Evolutionary conservation across 2,113 vertebrate genomes (phyloP), one percentile per base, ranked within the genome.

Genomic region (Delphinapterus leucas): DNA sequence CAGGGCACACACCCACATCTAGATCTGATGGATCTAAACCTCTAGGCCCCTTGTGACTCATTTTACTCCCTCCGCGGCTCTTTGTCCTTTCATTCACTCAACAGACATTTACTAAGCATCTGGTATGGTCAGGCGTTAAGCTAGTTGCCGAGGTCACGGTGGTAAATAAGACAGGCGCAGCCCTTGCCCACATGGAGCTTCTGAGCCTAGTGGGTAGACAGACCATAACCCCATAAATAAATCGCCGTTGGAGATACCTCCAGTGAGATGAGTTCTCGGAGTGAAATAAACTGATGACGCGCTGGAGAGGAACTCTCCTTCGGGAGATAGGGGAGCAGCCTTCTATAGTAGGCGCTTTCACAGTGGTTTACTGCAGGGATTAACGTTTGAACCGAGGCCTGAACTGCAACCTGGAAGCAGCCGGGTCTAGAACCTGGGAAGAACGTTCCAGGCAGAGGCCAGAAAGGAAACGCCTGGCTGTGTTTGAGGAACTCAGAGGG

Each of bases 51-150:
- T 28, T 77, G 17, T 12, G 53, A 67, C 17, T 28, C 47, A 4
- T n/a, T 36, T 41, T 28, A 4, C 41, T 25, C 41, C 20, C 17
- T 26, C 44, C 7, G 0, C 0, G 2, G 9, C 53, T 49, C 5
- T 12, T 20, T n/a, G 21, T 33, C 11, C 53, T 8, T 71, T 8
- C 9, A 47, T 17, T 25, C 8, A 3, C 3, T 4, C 53, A 3
- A 8, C 18, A 14, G 67, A 49, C 8, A 58, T 44, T 71, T 65
- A 10, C 6, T 23, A 38, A 81, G 17, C 58, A 8, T 58, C 41
- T 8, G 4, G 31, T 21, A 3, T 0, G 23, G 2, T 44, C 77
- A 33, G 49, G 28, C 3, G 0, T 4, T 14, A 2, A 4, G 8
- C 38, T 73, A 1, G 11, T 10, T 12, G 17, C 63, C 3, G 8